phyloP scores from a whole-genome alignment of 2,888 invertebrate species.

The Caenorhabditis sp. region DNA sequence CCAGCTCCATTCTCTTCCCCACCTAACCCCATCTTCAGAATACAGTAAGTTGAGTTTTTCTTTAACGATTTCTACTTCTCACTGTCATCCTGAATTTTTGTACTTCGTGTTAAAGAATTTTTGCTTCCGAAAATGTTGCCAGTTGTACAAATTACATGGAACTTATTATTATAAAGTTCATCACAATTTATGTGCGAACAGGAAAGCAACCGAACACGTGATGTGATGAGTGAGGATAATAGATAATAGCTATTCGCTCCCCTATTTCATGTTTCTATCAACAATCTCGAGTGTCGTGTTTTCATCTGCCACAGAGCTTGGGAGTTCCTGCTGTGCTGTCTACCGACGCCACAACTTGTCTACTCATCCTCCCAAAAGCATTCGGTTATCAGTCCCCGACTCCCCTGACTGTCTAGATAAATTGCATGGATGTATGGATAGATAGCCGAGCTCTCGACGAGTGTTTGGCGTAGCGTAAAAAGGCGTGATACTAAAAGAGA shows the following conservation, averaged over 20 bases:
- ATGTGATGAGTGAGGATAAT: slow-evolving; percentile 5
- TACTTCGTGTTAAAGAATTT: too few relatives aligned
- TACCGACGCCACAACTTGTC: slow-evolving; percentile 9
- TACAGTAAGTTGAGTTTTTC: slow-evolving; percentile 11
- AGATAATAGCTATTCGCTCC: neutral
- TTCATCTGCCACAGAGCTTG: slow-evolving; percentile 3
- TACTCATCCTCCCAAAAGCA: slow-evolving; percentile 18
- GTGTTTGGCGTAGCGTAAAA: neutral
- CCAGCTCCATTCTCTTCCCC: neutral
- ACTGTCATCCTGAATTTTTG: neutral
- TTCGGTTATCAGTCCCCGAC: too few relatives aligned
- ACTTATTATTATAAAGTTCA: too few relatives aligned
- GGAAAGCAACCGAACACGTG: too few relatives aligned
- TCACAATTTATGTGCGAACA: too few relatives aligned
- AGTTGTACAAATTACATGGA: too few relatives aligned
- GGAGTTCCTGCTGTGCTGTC: slow-evolving; percentile 16
- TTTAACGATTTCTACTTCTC: too few relatives aligned
- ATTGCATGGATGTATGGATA: too few relatives aligned
- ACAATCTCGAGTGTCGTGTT: slow-evolving; percentile 36
- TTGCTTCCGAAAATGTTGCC: neutral
- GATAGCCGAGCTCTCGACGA: too few relatives aligned
- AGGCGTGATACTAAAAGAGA: slow-evolving; percentile 14
- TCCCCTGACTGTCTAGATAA: too few relatives aligned
- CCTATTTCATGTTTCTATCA: slow-evolving; percentile 31
- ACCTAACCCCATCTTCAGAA: neutral